Percentiles rank a stretch among this genome's conserved stretches.
phyloP scores from a whole-genome alignment of 2,113 vertebrate genomes.

The Charadrius vociferus region DNA sequence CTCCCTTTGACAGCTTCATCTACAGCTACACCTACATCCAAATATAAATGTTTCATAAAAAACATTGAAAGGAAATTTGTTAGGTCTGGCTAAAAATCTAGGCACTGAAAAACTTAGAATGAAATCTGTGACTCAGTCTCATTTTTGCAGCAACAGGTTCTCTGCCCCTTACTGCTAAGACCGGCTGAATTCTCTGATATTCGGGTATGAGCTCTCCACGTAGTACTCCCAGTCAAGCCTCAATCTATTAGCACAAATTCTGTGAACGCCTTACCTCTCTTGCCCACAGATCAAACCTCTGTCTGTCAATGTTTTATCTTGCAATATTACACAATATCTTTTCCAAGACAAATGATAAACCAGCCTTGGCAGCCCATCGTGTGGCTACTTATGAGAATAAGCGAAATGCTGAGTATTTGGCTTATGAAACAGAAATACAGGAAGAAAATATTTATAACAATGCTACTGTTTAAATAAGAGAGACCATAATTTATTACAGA shows the following conservation, averaged over 20 bases:
- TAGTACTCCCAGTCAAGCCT: background rate
- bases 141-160: background rate
- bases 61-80: background rate
- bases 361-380: background rate
- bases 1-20: background rate
- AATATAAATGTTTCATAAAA: background rate
- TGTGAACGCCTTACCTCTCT: background rate
- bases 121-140: background rate
- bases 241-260: background rate
- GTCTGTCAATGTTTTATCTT: background rate
- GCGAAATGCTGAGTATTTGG: slow-evolving; percentile 32
- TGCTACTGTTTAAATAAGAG: slow-evolving; percentile 57
- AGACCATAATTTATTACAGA: slow-evolving; percentile 34
- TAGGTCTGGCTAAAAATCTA: background rate
- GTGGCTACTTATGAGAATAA: background rate
- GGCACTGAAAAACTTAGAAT: background rate
- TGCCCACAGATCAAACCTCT: background rate
- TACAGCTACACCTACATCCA: background rate
- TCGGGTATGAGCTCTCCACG: background rate
- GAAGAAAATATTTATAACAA: slow-evolving; percentile 51
- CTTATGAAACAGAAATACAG: slow-evolving; percentile 33
- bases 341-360: slow-evolving; percentile 38
- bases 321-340: background rate
- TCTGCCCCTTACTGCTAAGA: background rate
- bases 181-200: background rate